phyloP scores from a whole-genome alignment of 1,140 invertebrate species.

The Drosophila melanica region DNA sequence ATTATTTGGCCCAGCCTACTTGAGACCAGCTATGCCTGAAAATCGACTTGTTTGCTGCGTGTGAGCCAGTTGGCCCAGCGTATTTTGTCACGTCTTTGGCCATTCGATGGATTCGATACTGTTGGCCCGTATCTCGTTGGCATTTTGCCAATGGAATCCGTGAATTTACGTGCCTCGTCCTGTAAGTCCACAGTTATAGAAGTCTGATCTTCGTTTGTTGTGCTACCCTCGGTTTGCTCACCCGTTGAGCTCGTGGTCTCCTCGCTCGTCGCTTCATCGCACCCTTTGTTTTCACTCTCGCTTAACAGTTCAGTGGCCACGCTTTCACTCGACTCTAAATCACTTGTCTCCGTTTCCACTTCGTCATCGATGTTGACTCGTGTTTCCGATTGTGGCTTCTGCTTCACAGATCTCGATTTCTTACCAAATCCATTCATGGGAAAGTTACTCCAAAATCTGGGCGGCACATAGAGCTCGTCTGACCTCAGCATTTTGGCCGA shows the following conservation, averaged over 20 bases:
- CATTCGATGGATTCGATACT: not conserved
- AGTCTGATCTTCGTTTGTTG: not conserved
- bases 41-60: constrained; percentile 10
- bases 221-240: not conserved
- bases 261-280: not conserved
- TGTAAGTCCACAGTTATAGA: not conserved
- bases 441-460: constrained; percentile 13
- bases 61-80: constrained; percentile 40
- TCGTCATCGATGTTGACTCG: not conserved
- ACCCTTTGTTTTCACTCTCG: not conserved
- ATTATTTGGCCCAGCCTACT: constrained; percentile 13
- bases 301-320: not conserved
- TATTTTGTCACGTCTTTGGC: constrained; percentile 5
- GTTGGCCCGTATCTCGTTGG: constrained; percentile 12
- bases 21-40: constrained; percentile 11
- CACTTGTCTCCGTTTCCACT: not conserved
- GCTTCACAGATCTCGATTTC: not conserved
- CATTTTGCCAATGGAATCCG: constrained; percentile 9
- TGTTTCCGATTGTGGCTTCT: not conserved
- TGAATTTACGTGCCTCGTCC: not conserved
- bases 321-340: constrained; percentile 9
- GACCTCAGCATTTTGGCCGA: not conserved
- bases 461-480: constrained; percentile 19
- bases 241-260: not conserved
- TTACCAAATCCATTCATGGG: not conserved